Base-by-base conservation (phyloP, 2,797 vertebrate species). In the Cephalopachus bancanus region DNA sequence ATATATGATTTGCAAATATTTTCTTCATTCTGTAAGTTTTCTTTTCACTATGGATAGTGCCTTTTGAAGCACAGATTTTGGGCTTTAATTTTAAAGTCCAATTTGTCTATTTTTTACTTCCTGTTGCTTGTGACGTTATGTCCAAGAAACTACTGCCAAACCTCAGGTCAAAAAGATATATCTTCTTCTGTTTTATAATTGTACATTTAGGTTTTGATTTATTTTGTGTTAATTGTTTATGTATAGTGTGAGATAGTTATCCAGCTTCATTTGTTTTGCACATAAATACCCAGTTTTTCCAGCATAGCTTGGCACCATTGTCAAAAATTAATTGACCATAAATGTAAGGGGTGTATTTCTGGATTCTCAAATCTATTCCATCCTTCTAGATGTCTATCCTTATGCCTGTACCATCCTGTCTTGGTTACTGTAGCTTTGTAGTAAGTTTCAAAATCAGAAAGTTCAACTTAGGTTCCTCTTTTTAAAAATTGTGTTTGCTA, bases 221-320 rank as follows among this genome's bases (percentile, higher is more conserved):
- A 65, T 74, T 80, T 86, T 80, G 22, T 12, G 44, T 72, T 86
- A 28, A 49, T 95, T 86, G 37, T 86, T 91, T 60, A 81, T 51
- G 59, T 81, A n/a, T 64, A 83, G 30, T 69, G 16, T 33, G n/a
- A 72, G 19, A 20, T 72, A 44, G 19, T 14, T 72, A 24, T 72
- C 71, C 71, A 72, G 44, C 71, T 72, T 72, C 33, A 44, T 44
- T 72, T 10, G 37, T 72, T 72, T 72, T 44, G 20, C 20, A 72
- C 12, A 17, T 44, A 72, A 33, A 24, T 72, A 72, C 44, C 19
- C 10, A 44, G 71, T 44, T 59, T 59, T 59, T 72, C 67, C 19
- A 69, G n/a, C 67, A 69, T 37, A 37, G 37, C 37, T 37, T 37
- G 37, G 37, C 37, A 37, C 37, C 37, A 37, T 37, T 37, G 37